phyloP scores from a whole-genome alignment of 1,140 invertebrate species.

The Temnothorax longispinosus region DNA sequence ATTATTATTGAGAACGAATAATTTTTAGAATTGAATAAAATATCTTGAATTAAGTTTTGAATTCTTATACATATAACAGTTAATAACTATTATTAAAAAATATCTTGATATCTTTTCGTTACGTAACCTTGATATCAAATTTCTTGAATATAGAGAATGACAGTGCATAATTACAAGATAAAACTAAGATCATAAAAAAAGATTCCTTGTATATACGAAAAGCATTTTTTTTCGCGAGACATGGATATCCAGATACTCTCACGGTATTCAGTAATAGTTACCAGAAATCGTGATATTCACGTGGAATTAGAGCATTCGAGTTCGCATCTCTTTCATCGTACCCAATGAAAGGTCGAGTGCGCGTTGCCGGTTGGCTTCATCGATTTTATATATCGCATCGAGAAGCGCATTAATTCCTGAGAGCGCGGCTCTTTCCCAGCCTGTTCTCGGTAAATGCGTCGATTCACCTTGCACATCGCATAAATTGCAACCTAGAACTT shows the following conservation, averaged over 20 bases:
- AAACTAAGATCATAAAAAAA: not conserved
- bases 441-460: slow-evolving; percentile 19
- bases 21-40: no score
- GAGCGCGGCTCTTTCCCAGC: slow-evolving; percentile 68
- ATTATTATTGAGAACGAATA: not conserved
- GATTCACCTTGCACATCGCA: slow-evolving; percentile 45
- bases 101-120: not conserved
- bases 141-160: no score
- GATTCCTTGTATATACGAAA: not conserved
- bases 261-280: slow-evolving; percentile 8
- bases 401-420: slow-evolving; percentile 71
- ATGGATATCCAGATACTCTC: not conserved
- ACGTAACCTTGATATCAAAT: not conserved
- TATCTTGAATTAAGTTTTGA: no score
- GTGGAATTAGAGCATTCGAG: slow-evolving; percentile 65
- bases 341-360: slow-evolving; percentile 79
- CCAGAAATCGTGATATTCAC: slow-evolving; percentile 27
- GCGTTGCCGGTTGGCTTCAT: slow-evolving; percentile 66
- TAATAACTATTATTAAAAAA: not conserved
- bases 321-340: slow-evolving; percentile 76
- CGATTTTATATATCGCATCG: slow-evolving; percentile 49
- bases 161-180: no score
- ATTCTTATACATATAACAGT: not conserved
- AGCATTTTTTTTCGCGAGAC: not conserved
- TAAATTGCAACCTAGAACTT: slow-evolving; percentile 63